Evolutionary conservation across 2,888 invertebrate genomes (phyloP), one percentile per base, ranked within the genome.

Genomic region (Tipula vernalis): DNA sequence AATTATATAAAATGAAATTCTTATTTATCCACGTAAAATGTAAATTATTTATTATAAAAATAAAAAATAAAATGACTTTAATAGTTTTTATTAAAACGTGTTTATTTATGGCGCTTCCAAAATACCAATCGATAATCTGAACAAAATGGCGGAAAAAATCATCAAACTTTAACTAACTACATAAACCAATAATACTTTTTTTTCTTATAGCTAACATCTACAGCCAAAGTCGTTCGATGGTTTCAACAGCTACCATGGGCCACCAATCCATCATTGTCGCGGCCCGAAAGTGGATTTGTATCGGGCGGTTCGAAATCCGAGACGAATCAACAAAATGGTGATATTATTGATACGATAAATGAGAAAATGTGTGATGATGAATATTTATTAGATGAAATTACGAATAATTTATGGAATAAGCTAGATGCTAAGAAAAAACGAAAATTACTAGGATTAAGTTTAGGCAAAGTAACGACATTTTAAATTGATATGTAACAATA

Each of bases 221-320:
- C 94, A 88, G 95, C 95, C 87, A 96, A 96, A 92, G 95, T 96
- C 89, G 95, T 96, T 89, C 94, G 96, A 86, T 96, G 96, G 96
- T 96, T 96, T 90, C 95, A 95, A 88, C 93, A 95, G 88, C 92
- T 95, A 88, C 91, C 91, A 86, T 91, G 91, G 91, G 90, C 91
- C 86, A 12, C 71, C 28, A 91, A 91, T 88, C 92, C 94, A 12
- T 94, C 95, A 15, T 92, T 95, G 87, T 96, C 96, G 10, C 93
- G 95, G 10, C 96, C 95, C 0, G 96, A 96, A 91, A 96, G 96
- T 90, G 96, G 96, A 12, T 96, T 96, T 91, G 93, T 96, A 47
- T 95, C 95, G 36, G 95, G 94, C 39, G 93, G 92, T 87, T 93
- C 94, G 87, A 93, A 92, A 87, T 93, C 93, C 15, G 93, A 93